Base-by-base conservation (phyloP, 2,113 vertebrate species). In the Hippocampus comes region DNA sequence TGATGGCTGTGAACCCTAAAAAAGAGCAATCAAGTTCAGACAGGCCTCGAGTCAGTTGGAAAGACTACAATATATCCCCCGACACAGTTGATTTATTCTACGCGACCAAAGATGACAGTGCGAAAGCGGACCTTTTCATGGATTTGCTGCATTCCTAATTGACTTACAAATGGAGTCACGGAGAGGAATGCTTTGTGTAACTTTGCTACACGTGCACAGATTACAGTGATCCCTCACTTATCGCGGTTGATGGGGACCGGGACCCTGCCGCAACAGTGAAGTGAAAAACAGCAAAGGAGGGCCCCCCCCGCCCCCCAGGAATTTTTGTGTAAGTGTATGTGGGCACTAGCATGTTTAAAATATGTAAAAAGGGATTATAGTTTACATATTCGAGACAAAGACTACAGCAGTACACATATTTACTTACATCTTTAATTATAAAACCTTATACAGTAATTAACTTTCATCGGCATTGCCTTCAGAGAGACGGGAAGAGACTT, bases 1-100 rank as follows among this genome's bases (percentile, higher is more conserved):
- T 99, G 87, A 99, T 99, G 4, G 97, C 96, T 46, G 96, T 99
- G 91, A 99, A 99, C 86, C 97, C 97, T 99, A 93, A 79, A 92
- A 81, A 90, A 70, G 92, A 94, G 69, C 83, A 74, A 60, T 75
- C n/a, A 75, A 85, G 64, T 78, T 93, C 67, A 92, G 88, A 88
- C 67, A 64, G 48, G 80, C 2, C 42, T 30, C 75, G 27, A 86
- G 76, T 86, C 73, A 83, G 56, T 69, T 49, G 15, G 27, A 72
- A 75, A 30, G 72, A 77, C 53, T 78, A 38, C 85, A 59, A 80
- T 75, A 66, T 76, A 72, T 68, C 18, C 84, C 49, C 77, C 72
- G 15, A 74, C 12, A 79, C 55, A 57, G 76, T 69, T 66, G 51
- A 46, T 15, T 74, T 59, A 46, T 18, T 74, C 64, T 77, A 78